A percentile compares a stretch with the other conserved stretches of the same genome.
Conservation (phyloP, 2,113 vertebrate species). For the Terrapene triunguis region DNA sequence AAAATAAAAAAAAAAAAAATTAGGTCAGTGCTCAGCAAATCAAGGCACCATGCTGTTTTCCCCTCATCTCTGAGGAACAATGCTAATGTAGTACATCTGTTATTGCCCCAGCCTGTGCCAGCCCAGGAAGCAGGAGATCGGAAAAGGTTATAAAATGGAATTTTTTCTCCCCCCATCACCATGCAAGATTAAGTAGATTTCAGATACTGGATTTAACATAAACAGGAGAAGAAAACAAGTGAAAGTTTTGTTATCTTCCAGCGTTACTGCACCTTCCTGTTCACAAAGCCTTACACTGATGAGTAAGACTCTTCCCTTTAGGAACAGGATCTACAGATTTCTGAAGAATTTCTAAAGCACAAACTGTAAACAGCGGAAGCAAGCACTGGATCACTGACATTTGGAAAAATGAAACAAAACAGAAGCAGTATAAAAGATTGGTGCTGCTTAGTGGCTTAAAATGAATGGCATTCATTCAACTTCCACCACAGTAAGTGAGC, state of each 20-base stretch:
- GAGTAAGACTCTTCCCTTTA: not conserved
- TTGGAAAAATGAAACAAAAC: not conserved
- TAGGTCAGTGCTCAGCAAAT: not conserved
- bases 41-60: not conserved
- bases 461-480: not conserved
- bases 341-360: not conserved
- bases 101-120: not conserved
- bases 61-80: not conserved
- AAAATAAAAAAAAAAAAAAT: not conserved
- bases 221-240: not conserved
- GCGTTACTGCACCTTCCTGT: not conserved
- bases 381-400: not conserved
- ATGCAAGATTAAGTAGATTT: not conserved
- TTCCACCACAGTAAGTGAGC: not conserved
- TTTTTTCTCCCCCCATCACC: not conserved
- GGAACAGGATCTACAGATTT: not conserved
- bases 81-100: not conserved
- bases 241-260: not conserved
- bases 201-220: not conserved
- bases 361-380: not conserved
- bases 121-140: not conserved
- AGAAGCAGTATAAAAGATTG: rapidly evolving
- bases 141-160: not conserved
- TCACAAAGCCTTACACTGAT: not conserved
- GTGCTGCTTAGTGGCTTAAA: not conserved